These are phyloP conservation scores for Dinocampus coccinellae DNA, from an alignment of 2,888 invertebrate genomes.

Conservation along the genomic window DNA sequence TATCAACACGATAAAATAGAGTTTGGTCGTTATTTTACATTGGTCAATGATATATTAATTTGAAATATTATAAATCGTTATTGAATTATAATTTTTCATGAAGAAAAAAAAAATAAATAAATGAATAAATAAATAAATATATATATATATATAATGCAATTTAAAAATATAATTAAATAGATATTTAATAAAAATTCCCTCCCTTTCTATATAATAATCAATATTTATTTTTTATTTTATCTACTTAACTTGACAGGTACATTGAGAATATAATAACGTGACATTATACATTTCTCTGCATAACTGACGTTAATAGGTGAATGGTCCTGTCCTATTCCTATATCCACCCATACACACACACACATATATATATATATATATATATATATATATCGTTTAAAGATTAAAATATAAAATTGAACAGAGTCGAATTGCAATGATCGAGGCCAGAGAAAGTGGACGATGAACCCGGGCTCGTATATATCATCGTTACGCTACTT, in stretches of 20 bases:
- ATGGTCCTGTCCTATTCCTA: too few relatives aligned
- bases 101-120: too few relatives aligned
- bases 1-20: not conserved
- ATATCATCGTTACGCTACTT: slow-evolving; percentile 52
- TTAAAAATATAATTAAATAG: too few relatives aligned
- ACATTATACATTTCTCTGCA: slow-evolving; percentile 1
- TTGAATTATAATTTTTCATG: not conserved
- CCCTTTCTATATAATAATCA: not conserved
- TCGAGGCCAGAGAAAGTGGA: slow-evolving; percentile 61
- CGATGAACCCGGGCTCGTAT: slow-evolving; percentile 55
- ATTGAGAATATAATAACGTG: not conserved
- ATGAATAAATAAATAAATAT: too few relatives aligned
- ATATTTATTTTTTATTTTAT: not conserved
- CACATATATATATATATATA: not conserved
- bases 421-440: slow-evolving; percentile 37
- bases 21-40: not conserved
- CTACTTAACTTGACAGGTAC: not conserved
- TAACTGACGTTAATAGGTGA: not conserved
- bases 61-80: not conserved
- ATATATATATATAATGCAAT: too few relatives aligned
- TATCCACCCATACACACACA: too few relatives aligned
- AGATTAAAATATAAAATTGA: not conserved
- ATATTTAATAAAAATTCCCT: too few relatives aligned
- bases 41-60: not conserved
- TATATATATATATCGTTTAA: too few relatives aligned